Percentiles rank a stretch among this genome's conserved stretches.
phyloP scores from a whole-genome alignment of 2,797 vertebrate genomes.

The Gephyroberyx darwinii region DNA sequence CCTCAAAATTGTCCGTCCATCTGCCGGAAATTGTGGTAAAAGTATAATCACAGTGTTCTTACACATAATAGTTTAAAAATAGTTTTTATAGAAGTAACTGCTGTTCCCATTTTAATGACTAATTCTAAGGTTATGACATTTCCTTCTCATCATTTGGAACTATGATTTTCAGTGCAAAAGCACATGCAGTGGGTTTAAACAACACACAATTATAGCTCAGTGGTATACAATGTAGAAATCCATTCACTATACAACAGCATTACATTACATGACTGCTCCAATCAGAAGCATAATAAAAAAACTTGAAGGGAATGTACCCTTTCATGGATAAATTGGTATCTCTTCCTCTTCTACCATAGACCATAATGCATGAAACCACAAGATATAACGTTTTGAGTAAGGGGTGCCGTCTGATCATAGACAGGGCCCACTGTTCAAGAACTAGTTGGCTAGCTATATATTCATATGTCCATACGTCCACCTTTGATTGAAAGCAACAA shows the following conservation, averaged over 20 bases:
- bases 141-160: slow-evolving; percentile 27
- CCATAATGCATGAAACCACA: too few species aligned
- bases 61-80: slow-evolving; percentile 24
- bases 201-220: neutral
- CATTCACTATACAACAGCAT: slow-evolving; percentile 5
- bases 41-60: slow-evolving; percentile 36
- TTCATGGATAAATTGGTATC: too few species aligned
- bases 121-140: slow-evolving; percentile 27
- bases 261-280: neutral
- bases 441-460: too few species aligned
- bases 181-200: neutral
- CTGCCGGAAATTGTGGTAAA: slow-evolving; percentile 35
- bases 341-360: too few species aligned
- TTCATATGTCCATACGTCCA: too few species aligned
- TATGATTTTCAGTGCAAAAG: slow-evolving; percentile 2
- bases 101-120: slow-evolving; percentile 53
- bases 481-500: too few species aligned
- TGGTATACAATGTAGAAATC: neutral
- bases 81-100: slow-evolving; percentile 19
- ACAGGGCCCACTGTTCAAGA: too few species aligned
- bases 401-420: too few species aligned
- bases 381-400: too few species aligned
- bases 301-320: too few species aligned
- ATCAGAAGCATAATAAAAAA: too few species aligned
- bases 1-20: slow-evolving; percentile 29